A percentile compares a stretch with the other conserved stretches of the same genome.
Conservation (phyloP, 1,140 invertebrate species). For the Cyclina sinensis region DNA sequence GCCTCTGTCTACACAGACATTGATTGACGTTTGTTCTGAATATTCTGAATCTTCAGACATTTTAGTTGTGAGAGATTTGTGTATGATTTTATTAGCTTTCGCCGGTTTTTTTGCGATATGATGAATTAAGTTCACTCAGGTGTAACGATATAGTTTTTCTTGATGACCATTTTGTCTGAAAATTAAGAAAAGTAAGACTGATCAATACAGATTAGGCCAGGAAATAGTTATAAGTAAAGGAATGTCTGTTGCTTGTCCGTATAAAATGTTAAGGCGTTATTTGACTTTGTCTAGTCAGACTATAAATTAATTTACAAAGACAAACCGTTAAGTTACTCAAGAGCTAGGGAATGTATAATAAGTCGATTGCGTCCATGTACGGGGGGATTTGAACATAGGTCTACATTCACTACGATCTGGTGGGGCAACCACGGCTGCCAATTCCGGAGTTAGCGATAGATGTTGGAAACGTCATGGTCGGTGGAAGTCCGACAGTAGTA, state of each 20-base stretch:
- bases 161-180: slow-evolving; percentile 22
- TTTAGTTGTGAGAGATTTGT: slow-evolving; percentile 20
- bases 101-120: slow-evolving; percentile 28
- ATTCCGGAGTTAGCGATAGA: slow-evolving; percentile 31
- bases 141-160: slow-evolving; percentile 40
- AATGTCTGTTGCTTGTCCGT: slow-evolving; percentile 39
- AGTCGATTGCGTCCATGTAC: not conserved
- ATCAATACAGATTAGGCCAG: slow-evolving; percentile 49
- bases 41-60: slow-evolving; percentile 27
- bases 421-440: slow-evolving; percentile 36
- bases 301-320: slow-evolving; percentile 61
- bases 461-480: slow-evolving; percentile 50
- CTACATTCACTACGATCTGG: slow-evolving; percentile 48
- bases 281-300: not conserved
- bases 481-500: slow-evolving; percentile 43
- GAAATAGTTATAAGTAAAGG: slow-evolving; percentile 56
- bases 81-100: slow-evolving; percentile 24
- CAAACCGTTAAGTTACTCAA: slow-evolving; percentile 50
- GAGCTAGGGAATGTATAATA: slow-evolving; percentile 23
- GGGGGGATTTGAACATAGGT: slow-evolving; percentile 49
- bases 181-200: slow-evolving; percentile 47
- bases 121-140: slow-evolving; percentile 29
- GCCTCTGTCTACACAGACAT: not conserved
- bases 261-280: slow-evolving; percentile 44
- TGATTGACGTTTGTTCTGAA: not conserved